Base-by-base conservation (phyloP, 1,140 invertebrate species). In the Aphelinus certus region DNA sequence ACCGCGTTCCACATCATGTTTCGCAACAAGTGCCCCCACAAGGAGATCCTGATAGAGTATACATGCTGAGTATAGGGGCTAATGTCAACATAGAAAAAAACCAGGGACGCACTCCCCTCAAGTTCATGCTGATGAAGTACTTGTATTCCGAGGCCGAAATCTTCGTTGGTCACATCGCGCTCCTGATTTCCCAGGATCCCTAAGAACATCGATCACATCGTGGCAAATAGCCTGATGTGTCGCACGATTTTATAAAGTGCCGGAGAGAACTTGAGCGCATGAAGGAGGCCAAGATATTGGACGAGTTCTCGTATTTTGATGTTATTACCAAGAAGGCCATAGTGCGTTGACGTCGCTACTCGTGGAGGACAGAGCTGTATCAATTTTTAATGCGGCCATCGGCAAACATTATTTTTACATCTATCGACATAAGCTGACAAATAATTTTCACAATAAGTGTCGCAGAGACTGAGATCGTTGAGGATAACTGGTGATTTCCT, bases 51-150 rank as follows among this genome's bases (percentile, higher is more conserved):
- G 7, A 47, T 63, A 1, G 48, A 71, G 5, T n/a, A n/a, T 71
- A 56, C 57, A 6, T 71, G 6, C 43, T 64, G 43, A 53, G 47
- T 3, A 0, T 2, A 3, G 70, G 70, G 3, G 70, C 70, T 3
- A 61, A 64, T 42, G 48, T 64, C 0, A 64, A 64, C 9, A 56
- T 64, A 3, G 70, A 71, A n/a, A 71, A 71, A 3, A 55, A 42
- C 9, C 42, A 10, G 3, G 60, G 70, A 0, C 5, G 9, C 43
- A 64, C 70, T 2, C 60, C 70, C 1, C 64, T 71, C 10, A 10
- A 1, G 1, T 71, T 49, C 43, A 71, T 56, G 70, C 55, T 55
- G 60, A 1, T 42, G 3, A 47, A 7, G 43, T 47, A 51, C 26
- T 64, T 71, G 6, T n/a, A n/a, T n/a, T 56, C 60, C 4, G 64